Base-by-base conservation (phyloP, 2,888 invertebrate genomes). In the Cephus spinipes region DNA sequence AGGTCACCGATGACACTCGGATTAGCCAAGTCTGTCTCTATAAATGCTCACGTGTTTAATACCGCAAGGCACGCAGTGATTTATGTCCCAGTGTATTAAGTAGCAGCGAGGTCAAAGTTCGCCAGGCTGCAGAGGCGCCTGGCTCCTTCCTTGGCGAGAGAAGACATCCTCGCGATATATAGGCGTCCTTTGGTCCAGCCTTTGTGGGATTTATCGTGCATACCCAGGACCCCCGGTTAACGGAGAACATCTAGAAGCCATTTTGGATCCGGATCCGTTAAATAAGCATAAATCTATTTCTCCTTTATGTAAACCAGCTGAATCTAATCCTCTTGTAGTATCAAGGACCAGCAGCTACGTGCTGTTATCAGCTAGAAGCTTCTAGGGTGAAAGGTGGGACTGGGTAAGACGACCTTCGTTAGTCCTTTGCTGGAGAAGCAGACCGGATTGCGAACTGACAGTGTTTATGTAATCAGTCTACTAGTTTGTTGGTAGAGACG, bases 401-500 rank as follows among this genome's bases (percentile, higher is more conserved):
- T 6, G 23, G 55, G 55, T 55, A 78, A 81, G 81, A 75, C 80
- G 80, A 75, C 80, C 82, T 81, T 85, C 83, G 84, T 87, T 86
- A 86, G 83, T 78, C 79, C 31, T 76, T 73, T 15, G 69, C 79
- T 80, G 79, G 77, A 75, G 77, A 78, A 76, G 76, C 12, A 71
- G n/a, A 33, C 9, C 71, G 15, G 71, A 71, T 31, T 71, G 31
- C 9, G 32, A 6, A 11, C 12, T 32, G 31, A 31, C 31, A 71
- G 71, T 31, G 71, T 83, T 83, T 86, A 84, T 83, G 84, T 84
- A 85, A 87, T 87, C 85, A 87, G 85, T 85, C 85, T 81, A 76
- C 77, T 80, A 83, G 83, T 81, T 84, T 84, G 86, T 82, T 81
- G 81, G 36, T 55, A 83, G 78, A 79, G 81, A 11, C 12, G 15